Evolutionary conservation across 2,113 vertebrate genomes (phyloP), one percentile per base, ranked within the genome.

Genomic region (Oxyura jamaicensis): DNA sequence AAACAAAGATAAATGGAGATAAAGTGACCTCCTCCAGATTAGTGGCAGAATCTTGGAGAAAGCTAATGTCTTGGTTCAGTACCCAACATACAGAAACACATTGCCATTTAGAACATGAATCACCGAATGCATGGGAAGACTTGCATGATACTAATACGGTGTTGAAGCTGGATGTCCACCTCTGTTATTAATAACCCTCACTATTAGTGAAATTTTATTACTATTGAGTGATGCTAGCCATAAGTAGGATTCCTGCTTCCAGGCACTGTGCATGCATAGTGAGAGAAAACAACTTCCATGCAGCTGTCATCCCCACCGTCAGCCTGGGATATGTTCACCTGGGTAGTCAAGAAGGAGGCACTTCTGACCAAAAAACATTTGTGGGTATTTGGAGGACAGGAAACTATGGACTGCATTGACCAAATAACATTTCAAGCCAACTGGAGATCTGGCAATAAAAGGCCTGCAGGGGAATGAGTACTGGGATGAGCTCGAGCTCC

Each of bases 91-190:
- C 3, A 65, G 33, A 56, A 65, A 63, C 12, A 14, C 1, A 18
- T 33, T 60, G 8, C 31, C 33, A 33, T 75, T 71, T 71, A 36
- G 22, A 62, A 22, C 6, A 21, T 16, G 72, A 82, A 62, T 71
- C 17, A 48, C 29, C 10, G 50, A 66, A 48, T 33, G 31, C 6
- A 52, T 39, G 48, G 26, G n/a, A 46, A 68, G 31, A 7, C 8
- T 76, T 76, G 4, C 1, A 3, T 21, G 44, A 21, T 13, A 3
- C 5, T 22, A 78, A 10, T 25, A 12, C 0, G 0, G 5, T 29
- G 16, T 6, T 86, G 10, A 10, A 60, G 39, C 3, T 2, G 4
- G 2, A 23, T 0, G 0, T 3, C 11, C 0, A 0, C 2, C 8
- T 58, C 67, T 81, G 6, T 48, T 46, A 41, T 33, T 42, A 66